Base-by-base conservation (phyloP, 2,113 vertebrate genomes). In the Sceloporus tristichus region DNA sequence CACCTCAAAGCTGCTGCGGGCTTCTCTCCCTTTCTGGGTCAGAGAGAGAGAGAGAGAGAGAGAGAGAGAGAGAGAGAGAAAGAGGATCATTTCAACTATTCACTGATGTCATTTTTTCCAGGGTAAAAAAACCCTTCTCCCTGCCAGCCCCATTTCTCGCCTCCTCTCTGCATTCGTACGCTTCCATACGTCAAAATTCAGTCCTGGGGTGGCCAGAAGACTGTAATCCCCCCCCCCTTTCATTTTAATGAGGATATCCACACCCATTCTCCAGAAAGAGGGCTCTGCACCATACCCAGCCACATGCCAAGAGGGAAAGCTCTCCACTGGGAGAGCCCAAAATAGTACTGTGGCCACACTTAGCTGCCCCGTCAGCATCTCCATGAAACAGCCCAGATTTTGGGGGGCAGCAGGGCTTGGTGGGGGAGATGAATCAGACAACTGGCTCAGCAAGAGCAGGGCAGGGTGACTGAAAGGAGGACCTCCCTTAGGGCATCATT, bases 91-190 rank as follows among this genome's bases (percentile, higher is more conserved):
- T 91, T 84, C 2, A 87, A 76, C 77, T 1, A 81, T 18, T 85
- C 48, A 85, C 89, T 94, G 94, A 94, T 93, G 94, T 94, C 92
- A 94, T 94, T 94, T 92, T 93, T 94, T 94, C 94, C 94, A 94
- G 91, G 92, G 90, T 91, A 89, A 93, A 90, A 91, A 90, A 91
- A 85, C 86, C 65, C 27, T 79, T 78, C 90, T 88, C 90, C 90
- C 90, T 91, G 92, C 92, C 91, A 93, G 25, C 73, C 85, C 59
- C 42, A 82, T n/a, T 68, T 18, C n/a, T 82, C 87, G 42, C 62
- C 78, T 3, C 19, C 21, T 80, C 77, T 53, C 81, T 81, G 54
- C 73, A 84, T 40, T 29, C 77, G 66, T 3, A 66, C 40, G 79
- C 86, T 56, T 77, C 89, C 76, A 16, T 10, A 88, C 85, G 73